phyloP scores from a whole-genome alignment of 2,113 vertebrate genomes.

The Hemichromis elongatus region DNA sequence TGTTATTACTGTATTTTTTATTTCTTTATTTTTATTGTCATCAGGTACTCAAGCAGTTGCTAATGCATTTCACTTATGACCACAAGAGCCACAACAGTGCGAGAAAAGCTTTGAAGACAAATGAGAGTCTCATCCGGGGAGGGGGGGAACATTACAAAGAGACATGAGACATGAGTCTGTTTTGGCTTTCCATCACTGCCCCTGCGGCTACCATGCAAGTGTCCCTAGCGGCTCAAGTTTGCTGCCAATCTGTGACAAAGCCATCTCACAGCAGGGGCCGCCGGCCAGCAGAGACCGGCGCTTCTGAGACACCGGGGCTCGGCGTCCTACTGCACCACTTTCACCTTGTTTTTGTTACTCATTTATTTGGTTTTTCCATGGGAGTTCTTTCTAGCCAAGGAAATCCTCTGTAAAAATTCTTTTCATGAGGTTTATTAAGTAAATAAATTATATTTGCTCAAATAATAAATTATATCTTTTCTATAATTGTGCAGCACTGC shows the following conservation, averaged over 20 bases:
- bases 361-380: background rate
- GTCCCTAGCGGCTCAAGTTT: background rate
- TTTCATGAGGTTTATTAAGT: background rate
- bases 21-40: background rate
- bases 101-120: background rate
- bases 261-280: background rate
- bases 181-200: background rate
- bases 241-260: background rate
- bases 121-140: background rate
- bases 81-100: background rate
- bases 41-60: background rate
- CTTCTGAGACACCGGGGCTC: background rate
- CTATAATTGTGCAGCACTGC: background rate
- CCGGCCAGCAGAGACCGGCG: background rate
- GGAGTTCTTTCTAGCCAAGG: background rate
- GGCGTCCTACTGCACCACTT: background rate
- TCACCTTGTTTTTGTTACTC: background rate
- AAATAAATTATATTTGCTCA: background rate
- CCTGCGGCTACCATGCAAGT: background rate
- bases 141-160: background rate
- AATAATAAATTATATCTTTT: background rate
- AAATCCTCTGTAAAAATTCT: background rate
- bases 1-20: background rate
- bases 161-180: background rate
- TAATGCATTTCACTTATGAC: constrained; percentile 35